Evolutionary conservation across 2,888 invertebrate genomes (phyloP).

Genomic region (Netelia inedita): DNA sequence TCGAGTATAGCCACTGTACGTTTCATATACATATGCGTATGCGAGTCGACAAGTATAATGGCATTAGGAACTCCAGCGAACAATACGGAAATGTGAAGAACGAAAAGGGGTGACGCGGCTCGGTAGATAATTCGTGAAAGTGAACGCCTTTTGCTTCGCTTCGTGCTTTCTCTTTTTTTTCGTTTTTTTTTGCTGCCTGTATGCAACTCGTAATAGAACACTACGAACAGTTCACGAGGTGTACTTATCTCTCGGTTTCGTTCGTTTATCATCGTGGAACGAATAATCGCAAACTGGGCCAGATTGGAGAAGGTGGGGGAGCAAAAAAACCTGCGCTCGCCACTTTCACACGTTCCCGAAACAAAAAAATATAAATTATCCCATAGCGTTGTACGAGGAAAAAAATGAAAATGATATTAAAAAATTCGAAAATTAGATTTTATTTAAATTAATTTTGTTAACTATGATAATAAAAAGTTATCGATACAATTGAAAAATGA

Average conservation of each 20-base stretch:
- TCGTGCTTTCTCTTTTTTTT: conserved; percentile 48
- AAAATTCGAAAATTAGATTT: too few species aligned
- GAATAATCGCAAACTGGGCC: conserved; percentile 14
- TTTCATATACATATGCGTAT: conserved; percentile 1
- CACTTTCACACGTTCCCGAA: conserved; percentile 56
- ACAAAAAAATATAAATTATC: background rate
- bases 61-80: conserved; percentile 23
- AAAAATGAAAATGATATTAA: conserved; percentile 5
- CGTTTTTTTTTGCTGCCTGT: conserved; percentile 33
- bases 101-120: conserved; percentile 59
- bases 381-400: background rate
- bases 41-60: conserved; percentile 17
- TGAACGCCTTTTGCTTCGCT: conserved; percentile 71
- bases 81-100: conserved; percentile 54
- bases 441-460: too few species aligned
- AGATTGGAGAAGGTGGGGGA: background rate
- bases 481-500: background rate
- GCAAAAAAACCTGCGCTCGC: background rate
- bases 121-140: conserved; percentile 79
- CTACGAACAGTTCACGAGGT: background rate
- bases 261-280: conserved; percentile 13
- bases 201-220: conserved; percentile 20
- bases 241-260: conserved; percentile 1
- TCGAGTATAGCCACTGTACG: conserved; percentile 10
- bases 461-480: background rate